Base-by-base conservation (phyloP, 2,888 invertebrate species). In the Polydrusus cervinus region DNA sequence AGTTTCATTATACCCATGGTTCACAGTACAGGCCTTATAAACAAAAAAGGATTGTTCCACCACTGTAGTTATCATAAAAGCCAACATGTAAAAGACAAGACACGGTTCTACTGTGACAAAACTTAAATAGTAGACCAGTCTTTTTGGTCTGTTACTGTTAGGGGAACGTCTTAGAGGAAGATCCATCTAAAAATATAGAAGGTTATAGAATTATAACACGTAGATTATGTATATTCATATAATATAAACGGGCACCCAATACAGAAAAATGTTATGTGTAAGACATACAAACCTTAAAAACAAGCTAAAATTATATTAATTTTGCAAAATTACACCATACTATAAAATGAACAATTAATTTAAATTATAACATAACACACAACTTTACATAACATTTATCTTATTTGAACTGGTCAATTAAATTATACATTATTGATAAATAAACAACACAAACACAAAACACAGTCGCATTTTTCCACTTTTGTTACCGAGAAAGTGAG, bases 71-170 rank as follows among this genome's bases (percentile, higher is more conserved):
- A 92, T 89, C 94, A 95, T 94, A 82, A 91, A 94, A 0, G 95
- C 94, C 89, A 95, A 91, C 95, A 97, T 96, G 84, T 95, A 97
- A 1, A 96, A 88, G 84, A 96, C 94, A 92, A 97, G 92, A 0
- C 94, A 91, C 0, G 97, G 96, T 83, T 97, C 97, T 20, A 97
- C 95, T 0, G 95, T 93, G 68, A 94, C 89, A 34, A 88, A 83
- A 53, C 74, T 79, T 30, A 84, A 57, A 71, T 83, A 84, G 49
- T 80, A 64, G 7, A 38, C 57, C 7, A 70, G 14, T 18, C 45
- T 45, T 60, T 67, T 71, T 14, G 62, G 34, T 8, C 13, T 43
- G 11, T 20, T 14, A 1, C 30, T 6, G 45, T 10, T n/a, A 18
- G 40, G 61, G 18, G 16, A 69, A 25, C 25, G 9, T n/a, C 51